A percentile compares a stretch with the other conserved stretches of the same genome.
Conservation (phyloP, 1,140 invertebrate species). For the Delia radicum region DNA sequence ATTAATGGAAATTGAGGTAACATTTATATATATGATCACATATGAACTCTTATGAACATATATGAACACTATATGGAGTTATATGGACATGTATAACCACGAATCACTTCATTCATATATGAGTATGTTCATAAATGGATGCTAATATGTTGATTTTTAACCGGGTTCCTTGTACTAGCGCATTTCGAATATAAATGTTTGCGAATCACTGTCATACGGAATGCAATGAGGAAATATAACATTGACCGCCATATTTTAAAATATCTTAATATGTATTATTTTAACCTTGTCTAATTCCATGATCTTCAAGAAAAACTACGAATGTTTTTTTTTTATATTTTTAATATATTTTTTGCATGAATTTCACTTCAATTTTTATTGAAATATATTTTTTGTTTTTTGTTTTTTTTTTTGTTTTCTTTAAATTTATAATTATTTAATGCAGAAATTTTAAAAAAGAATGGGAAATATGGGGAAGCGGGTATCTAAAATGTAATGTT, state of each 20-base stretch:
- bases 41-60: too few relatives aligned
- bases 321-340: background rate
- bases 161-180: too few relatives aligned
- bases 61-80: too few relatives aligned
- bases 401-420: background rate
- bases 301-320: background rate
- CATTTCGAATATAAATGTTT: background rate
- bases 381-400: background rate
- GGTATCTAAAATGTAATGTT: background rate
- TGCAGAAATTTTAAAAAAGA: background rate
- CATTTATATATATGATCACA: too few relatives aligned
- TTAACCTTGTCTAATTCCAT: background rate
- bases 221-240: background rate
- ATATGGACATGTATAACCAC: too few relatives aligned
- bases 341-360: background rate
- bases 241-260: background rate
- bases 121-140: too few relatives aligned
- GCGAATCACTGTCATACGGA: background rate
- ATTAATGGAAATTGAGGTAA: too few relatives aligned
- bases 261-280: background rate
- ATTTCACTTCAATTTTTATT: background rate
- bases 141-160: too few relatives aligned
- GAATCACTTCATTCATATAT: too few relatives aligned
- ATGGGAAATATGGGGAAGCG: background rate
- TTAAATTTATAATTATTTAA: background rate